phyloP scores from a whole-genome alignment of 1,140 invertebrate species.

The Asobara japonica region DNA sequence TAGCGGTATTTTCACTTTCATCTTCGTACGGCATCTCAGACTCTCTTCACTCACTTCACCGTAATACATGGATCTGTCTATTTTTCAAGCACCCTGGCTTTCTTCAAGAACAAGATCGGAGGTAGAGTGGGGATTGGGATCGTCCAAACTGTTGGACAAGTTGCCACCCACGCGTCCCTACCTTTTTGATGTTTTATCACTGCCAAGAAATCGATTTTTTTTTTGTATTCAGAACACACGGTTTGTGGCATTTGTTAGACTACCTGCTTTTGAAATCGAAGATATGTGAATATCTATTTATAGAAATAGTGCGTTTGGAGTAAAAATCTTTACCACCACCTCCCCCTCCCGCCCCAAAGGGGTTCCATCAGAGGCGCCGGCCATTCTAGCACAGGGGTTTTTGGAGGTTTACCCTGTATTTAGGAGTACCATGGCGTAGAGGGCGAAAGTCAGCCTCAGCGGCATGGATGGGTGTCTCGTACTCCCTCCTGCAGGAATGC shows the following conservation, averaged over 20 bases:
- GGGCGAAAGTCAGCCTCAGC: too few relatives aligned
- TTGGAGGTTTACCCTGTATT: too few relatives aligned
- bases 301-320: too few relatives aligned
- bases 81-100: constrained; percentile 14
- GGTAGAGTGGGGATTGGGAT: neutral
- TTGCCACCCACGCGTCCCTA: neutral
- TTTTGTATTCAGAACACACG: neutral
- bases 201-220: neutral
- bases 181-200: neutral
- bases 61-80: constrained; percentile 2
- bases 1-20: constrained; percentile 48
- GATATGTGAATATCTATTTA: too few relatives aligned
- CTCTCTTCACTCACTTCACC: constrained; percentile 31
- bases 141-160: neutral
- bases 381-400: too few relatives aligned
- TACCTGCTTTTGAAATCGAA: too few relatives aligned
- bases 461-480: too few relatives aligned
- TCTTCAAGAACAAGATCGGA: constrained; percentile 5
- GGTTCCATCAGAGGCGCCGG: too few relatives aligned
- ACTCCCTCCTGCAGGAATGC: too few relatives aligned
- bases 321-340: too few relatives aligned
- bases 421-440: too few relatives aligned
- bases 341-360: too few relatives aligned
- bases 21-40: constrained; percentile 49
- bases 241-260: neutral